Base-by-base conservation (phyloP, 2,888 invertebrate species). In the Drosophila tripunctata region DNA sequence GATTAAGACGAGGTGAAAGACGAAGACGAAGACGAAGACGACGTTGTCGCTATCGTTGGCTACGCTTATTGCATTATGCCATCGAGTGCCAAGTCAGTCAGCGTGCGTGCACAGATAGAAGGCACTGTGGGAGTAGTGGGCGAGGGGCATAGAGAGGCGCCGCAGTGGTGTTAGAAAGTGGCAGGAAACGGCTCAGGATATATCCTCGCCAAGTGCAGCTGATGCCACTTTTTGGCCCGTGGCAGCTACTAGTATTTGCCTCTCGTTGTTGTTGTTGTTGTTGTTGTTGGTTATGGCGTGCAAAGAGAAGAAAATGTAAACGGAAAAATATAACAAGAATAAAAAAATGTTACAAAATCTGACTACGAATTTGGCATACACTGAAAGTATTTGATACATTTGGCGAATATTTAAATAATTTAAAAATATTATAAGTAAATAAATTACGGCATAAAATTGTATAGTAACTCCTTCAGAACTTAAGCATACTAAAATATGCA, bases 31-130 rank as follows among this genome's bases (percentile, higher is more conserved):
- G 55, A 27, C 33, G 27, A 50, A 17, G 51, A 33, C 27, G 40
- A 5, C 66, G 65, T 71, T 74, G 67, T 70, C 72, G 78, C 62
- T 72, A 68, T 74, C 66, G 87, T 83, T 84, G 87, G 79, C 87
- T 79, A 79, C 82, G 83, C 83, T 84, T 84, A 84, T 84, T 84
- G 87, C 87, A 84, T 84, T 84, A 84, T 77, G 75, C 87, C 61
- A 71, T 44, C 51, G 76, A 82, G 60, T 64, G 40, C 43, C 41
- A 57, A 78, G 76, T 62, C 61, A 74, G 55, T 63, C 61, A 60
- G 72, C 63, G 79, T 79, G 77, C 79, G 77, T 76, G 79, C 79
- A 58, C 60, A 69, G 68, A 43, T 61, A 51, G 62, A 24, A 38
- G 10, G 31, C 36, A 22, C 40, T 51, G 27, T 43, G 19, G 19